phyloP scores from a whole-genome alignment of 2,888 invertebrate species.

The Scaptomyza caliginosa region DNA sequence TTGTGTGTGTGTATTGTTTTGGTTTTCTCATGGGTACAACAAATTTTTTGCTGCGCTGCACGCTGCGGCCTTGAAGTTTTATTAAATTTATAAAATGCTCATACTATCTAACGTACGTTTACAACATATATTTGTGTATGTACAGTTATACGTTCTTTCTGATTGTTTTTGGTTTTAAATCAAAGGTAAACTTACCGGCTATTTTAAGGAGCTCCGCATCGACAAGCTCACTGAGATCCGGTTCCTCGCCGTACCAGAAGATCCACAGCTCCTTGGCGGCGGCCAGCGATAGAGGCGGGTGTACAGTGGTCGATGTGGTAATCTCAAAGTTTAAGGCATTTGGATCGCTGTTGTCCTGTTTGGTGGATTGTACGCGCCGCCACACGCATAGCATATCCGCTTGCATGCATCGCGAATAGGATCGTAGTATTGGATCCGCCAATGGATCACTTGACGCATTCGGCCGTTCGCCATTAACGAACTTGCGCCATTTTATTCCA shows the following conservation, averaged over 20 bases:
- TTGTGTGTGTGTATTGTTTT: constrained; percentile 54
- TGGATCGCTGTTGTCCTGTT: constrained; percentile 85
- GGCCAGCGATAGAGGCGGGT: constrained; percentile 92
- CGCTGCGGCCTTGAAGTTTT: constrained; percentile 75
- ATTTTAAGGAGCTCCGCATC: constrained; percentile 92
- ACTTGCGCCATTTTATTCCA: constrained; percentile 99
- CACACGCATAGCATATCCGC: constrained; percentile 99
- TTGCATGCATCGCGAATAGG: constrained; percentile 95
- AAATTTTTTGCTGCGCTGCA: constrained; percentile 59
- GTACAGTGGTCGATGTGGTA: constrained; percentile 85
- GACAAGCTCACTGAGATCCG: constrained; percentile 93
- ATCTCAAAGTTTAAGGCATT: constrained; percentile 85
- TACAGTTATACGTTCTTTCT: background rate
- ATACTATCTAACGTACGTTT: constrained; percentile 26
- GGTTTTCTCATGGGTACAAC: constrained; percentile 65
- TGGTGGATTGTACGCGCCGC: constrained; percentile 92
- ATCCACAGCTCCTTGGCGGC: constrained; percentile 99
- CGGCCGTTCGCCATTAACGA: constrained; percentile 90
- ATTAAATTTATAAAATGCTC: constrained; percentile 73
- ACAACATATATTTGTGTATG: constrained; percentile 19
- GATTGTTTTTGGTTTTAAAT: too few species aligned
- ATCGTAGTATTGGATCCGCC: constrained; percentile 95
- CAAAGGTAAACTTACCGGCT: constrained; percentile 93
- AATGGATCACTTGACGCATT: constrained; percentile 87
- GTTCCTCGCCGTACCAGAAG: constrained; percentile 99